Conservation (phyloP, 2,888 invertebrate species). For the Coleophora flavipennella region DNA sequence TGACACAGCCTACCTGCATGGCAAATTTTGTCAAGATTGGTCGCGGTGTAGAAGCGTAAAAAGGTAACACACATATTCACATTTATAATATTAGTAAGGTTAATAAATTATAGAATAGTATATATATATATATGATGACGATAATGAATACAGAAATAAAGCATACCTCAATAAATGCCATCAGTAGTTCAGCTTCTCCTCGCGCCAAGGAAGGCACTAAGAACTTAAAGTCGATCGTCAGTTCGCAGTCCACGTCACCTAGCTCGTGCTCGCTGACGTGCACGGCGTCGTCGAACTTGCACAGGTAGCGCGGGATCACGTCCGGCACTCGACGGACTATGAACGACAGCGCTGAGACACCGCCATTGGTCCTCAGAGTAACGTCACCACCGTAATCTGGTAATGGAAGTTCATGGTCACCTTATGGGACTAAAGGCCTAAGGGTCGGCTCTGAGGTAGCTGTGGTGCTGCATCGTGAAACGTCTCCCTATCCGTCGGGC, state of each 20-base stretch:
- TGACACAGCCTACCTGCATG: too few relatives aligned
- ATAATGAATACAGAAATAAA: neutral
- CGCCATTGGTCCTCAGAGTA: slow-evolving; percentile 85
- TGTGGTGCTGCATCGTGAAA: too few relatives aligned
- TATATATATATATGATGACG: too few relatives aligned
- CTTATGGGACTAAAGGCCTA: too few relatives aligned
- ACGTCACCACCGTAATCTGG: slow-evolving; percentile 85
- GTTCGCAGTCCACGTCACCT: slow-evolving; percentile 88
- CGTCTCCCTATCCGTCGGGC: too few relatives aligned
- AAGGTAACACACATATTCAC: too few relatives aligned
- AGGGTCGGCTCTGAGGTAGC: too few relatives aligned
- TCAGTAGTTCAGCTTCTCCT: slow-evolving; percentile 79
- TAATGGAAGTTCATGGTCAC: too few relatives aligned
- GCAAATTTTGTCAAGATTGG: too few relatives aligned
- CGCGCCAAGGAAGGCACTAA: slow-evolving; percentile 75
- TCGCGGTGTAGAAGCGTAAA: too few relatives aligned
- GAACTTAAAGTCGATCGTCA: slow-evolving; percentile 73
- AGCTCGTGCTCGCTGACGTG: slow-evolving; percentile 87
- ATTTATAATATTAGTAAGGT: too few relatives aligned
- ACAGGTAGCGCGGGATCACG: slow-evolving; percentile 79
- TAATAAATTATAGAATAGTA: too few relatives aligned
- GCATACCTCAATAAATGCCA: slow-evolving; percentile 78
- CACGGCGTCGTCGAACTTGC: slow-evolving; percentile 82
- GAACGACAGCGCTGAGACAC: slow-evolving; percentile 84
- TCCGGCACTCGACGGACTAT: slow-evolving; percentile 89